A percentile compares a stretch with the other conserved stretches of the same genome.
Evolutionary conservation across 2,888 invertebrate species (phyloP).

Genomic region (Zonitis immaculata): DNA sequence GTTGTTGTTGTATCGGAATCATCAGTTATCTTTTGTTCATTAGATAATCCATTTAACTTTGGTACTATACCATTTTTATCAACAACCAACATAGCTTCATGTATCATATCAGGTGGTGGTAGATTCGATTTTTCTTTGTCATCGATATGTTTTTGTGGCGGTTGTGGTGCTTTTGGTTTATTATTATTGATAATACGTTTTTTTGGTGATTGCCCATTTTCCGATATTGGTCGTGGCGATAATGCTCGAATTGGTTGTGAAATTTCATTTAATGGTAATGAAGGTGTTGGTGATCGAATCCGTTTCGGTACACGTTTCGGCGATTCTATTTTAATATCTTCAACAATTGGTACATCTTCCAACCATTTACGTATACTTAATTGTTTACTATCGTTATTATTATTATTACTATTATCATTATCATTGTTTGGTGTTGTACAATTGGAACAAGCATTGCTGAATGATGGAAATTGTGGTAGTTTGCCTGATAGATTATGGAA

Average conservation of each 20-base stretch:
- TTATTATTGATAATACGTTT: constrained; percentile 16
- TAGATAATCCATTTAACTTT: constrained; percentile 52
- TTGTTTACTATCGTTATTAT: constrained; percentile 68
- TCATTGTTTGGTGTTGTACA: constrained; percentile 53
- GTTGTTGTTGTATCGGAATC: not conserved
- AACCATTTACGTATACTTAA: constrained; percentile 71
- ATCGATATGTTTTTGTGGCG: constrained; percentile 40
- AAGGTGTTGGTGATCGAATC: constrained; percentile 41
- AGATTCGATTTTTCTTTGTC: constrained; percentile 25
- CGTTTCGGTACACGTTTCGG: too few species aligned
- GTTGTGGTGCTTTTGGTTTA: constrained; percentile 40
- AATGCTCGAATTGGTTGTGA: constrained; percentile 28
- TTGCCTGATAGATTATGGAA: constrained; percentile 40
- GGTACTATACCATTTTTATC: constrained; percentile 43
- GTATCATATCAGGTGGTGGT: constrained; percentile 59
- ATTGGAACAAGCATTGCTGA: constrained; percentile 52
- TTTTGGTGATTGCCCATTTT: constrained; percentile 17
- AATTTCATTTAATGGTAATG: constrained; percentile 32
- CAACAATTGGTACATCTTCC: constrained; percentile 61
- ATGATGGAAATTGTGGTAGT: constrained; percentile 42
- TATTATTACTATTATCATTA: too few species aligned
- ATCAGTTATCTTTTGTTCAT: constrained; percentile 22
- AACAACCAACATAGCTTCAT: constrained; percentile 61
- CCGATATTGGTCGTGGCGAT: constrained; percentile 35
- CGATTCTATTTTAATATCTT: constrained; percentile 24